Conservation (phyloP, 2,113 vertebrate genomes). For the Paraplagusia blochii region DNA sequence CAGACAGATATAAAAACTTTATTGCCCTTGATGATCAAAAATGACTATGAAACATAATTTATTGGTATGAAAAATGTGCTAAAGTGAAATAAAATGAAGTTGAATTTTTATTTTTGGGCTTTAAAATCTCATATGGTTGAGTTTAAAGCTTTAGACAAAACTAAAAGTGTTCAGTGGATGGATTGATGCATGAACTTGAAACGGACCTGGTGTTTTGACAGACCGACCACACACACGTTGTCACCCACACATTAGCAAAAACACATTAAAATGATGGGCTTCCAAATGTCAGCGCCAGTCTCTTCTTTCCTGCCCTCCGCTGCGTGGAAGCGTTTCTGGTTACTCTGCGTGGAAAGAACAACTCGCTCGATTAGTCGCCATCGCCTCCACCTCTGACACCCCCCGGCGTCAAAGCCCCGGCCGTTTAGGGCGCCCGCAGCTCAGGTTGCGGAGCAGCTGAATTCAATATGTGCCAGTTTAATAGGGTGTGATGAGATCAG, state of each 20-base stretch:
- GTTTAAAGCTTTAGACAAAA: too few species aligned
- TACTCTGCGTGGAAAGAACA: constrained; percentile 54
- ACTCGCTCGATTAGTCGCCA: constrained; percentile 51
- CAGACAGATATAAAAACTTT: too few species aligned
- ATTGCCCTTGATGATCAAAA: too few species aligned
- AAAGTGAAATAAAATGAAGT: too few species aligned
- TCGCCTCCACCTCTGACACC: constrained; percentile 35
- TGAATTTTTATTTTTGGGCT: too few species aligned
- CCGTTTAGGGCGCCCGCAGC: constrained; percentile 41
- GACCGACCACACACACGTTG: constrained; percentile 53
- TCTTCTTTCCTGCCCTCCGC: constrained; percentile 42
- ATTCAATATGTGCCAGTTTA: constrained; percentile 60
- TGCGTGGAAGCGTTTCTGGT: constrained; percentile 45
- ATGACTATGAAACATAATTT: too few species aligned
- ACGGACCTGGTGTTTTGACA: too few species aligned
- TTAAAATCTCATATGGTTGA: too few species aligned
- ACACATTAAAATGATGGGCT: constrained; percentile 41
- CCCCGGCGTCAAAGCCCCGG: constrained; percentile 36
- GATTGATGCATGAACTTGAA: too few species aligned
- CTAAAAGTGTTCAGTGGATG: too few species aligned
- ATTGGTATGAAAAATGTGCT: too few species aligned
- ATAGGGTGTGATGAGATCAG: constrained; percentile 64
- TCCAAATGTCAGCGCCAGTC: constrained; percentile 57
- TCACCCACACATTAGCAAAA: constrained; percentile 12
- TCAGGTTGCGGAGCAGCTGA: constrained; percentile 61